Evolutionary conservation across 1,140 invertebrate genomes (phyloP), one percentile per base, ranked within the genome.

Genomic region (Mercenaria mercenaria): DNA sequence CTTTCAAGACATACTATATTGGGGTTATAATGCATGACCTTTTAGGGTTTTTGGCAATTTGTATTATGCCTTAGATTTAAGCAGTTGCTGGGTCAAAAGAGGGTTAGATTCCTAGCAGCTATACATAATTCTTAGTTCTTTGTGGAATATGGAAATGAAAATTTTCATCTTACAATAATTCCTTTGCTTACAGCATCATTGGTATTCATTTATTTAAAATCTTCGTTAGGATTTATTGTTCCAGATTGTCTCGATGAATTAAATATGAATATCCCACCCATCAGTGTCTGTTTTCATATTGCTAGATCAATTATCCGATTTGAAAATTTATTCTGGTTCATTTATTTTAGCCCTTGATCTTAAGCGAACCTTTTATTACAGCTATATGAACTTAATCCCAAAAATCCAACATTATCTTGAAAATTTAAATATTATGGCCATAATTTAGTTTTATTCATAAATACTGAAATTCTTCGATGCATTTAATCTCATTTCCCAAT

Each of bases 401-500:
- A 29, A 26, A 77, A 77, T 77, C 84, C 47, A 41, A 39, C 52
- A 47, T 76, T 77, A 77, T 87, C 84, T 41, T 41, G 26, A 61
- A 76, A 76, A 77, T 87, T 87, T 77, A 77, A 87, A 77, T 77
- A 87, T 76, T 61, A 52, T 61, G n/a, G 47, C 72, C 47, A 61
- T 56, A 76, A 41, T 87, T 87, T 77, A 61, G 64, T 50, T 77
- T 87, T 87, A 87, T 87, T 87, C 67, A 77, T 61, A 87, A 87
- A 87, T 87, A 87, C 50, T 77, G 13, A 87, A 77, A 87, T 87
- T 87, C 72, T 76, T 61, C 52, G 15, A 43, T 59, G 50, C 72
- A 43, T n/a, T 52, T 59, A 59, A 87, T 87, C 84, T 77, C 0
- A 39, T 3, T 50, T 69, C 47, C 10, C 18, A 56, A 85, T 85